Conservation (phyloP, 2,797 vertebrate species). For the Amblyopsis hoosieri region DNA sequence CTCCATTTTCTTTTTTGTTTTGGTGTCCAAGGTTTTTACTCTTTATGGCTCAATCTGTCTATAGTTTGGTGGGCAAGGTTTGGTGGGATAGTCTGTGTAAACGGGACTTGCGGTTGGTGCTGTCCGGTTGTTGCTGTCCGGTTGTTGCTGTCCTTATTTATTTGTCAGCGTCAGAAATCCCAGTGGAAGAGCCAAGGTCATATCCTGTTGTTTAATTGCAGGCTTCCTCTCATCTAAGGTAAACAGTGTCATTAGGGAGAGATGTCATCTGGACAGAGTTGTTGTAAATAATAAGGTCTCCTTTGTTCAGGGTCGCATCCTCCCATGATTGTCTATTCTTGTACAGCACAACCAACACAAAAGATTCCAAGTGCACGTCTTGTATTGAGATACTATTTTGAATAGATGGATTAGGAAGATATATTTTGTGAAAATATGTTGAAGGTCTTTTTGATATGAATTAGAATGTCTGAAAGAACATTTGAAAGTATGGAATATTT, state of each 20-base stretch:
- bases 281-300: constrained; percentile 50
- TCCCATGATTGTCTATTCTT: constrained; percentile 44
- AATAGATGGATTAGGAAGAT: too few species aligned
- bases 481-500: not conserved
- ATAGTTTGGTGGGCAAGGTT: constrained; percentile 37
- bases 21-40: not conserved
- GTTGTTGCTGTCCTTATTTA: constrained; percentile 55
- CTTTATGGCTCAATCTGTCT: constrained; percentile 1
- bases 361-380: not conserved
- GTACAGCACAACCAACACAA: constrained; percentile 24
- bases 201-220: constrained; percentile 48
- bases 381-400: not conserved
- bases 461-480: not conserved
- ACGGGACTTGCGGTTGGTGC: too few species aligned
- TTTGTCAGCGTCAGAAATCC: constrained; percentile 46
- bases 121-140: constrained; percentile 37
- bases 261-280: constrained; percentile 53
- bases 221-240: constrained; percentile 44
- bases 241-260: constrained; percentile 38
- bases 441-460: not conserved
- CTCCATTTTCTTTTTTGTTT: not conserved
- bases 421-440: constrained; percentile 41
- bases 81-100: not conserved
- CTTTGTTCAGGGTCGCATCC: constrained; percentile 43
- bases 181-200: constrained; percentile 24